Evolutionary conservation across 2,113 vertebrate species (phyloP).

Genomic region (Cavia porcellus): DNA sequence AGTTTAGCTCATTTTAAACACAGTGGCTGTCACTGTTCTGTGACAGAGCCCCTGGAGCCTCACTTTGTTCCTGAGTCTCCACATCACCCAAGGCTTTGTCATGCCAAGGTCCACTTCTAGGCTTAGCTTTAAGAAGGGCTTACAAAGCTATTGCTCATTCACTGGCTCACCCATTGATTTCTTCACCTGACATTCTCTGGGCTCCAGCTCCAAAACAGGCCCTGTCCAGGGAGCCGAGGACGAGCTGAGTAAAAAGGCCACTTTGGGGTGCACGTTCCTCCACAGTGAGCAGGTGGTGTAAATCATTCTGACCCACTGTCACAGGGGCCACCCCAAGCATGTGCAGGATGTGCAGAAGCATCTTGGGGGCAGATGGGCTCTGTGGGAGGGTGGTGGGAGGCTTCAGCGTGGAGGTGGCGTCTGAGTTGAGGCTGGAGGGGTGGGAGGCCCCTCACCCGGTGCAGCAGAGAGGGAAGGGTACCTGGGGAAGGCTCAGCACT

Average conservation of each 20-base stretch:
- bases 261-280: not conserved
- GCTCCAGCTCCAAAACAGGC: not conserved
- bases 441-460: not conserved
- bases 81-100: not conserved
- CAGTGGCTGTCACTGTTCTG: no score
- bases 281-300: not conserved
- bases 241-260: not conserved
- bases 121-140: constrained; percentile 23
- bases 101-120: not conserved
- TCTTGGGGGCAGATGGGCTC: not conserved
- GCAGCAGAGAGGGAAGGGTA: not conserved
- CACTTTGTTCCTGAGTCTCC: not conserved
- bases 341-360: not conserved
- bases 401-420: not conserved
- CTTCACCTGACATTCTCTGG: not conserved
- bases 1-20: not conserved
- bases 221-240: not conserved
- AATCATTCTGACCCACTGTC: not conserved
- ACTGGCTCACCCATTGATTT: no score
- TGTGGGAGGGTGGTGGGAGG: not conserved
- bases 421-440: not conserved
- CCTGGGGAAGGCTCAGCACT: not conserved
- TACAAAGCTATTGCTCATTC: not conserved
- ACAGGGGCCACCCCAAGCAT: not conserved
- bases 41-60: not conserved